Percentiles rank a stretch among this genome's conserved stretches.
Conservation (phyloP, 2,797 vertebrate genomes). For the Mormyrops attenuatus region DNA sequence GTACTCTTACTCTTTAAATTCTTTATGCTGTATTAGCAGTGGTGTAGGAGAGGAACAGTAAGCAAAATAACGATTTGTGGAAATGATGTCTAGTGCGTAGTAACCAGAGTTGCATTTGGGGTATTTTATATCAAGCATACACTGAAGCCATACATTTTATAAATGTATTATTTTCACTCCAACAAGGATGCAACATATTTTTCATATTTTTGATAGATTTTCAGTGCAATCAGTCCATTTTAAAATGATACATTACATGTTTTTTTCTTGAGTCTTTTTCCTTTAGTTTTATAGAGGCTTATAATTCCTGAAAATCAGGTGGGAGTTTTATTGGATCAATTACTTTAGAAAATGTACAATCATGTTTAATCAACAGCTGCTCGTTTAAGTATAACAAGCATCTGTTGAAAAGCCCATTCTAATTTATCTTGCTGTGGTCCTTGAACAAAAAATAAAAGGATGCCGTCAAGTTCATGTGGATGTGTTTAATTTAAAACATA, state of each 20-base stretch:
- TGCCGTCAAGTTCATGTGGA: neutral
- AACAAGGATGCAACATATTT: neutral
- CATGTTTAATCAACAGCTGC: constrained; percentile 5
- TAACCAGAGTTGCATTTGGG: neutral
- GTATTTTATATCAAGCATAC: neutral
- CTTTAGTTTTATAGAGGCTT: neutral
- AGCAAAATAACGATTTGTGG: neutral
- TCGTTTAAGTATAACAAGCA: constrained; percentile 1
- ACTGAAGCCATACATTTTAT: neutral
- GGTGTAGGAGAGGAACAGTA: neutral
- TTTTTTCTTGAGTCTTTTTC: neutral
- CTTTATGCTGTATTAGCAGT: neutral
- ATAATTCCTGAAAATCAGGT: neutral
- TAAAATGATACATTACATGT: neutral
- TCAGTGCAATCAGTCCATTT: neutral
- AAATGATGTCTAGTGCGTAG: neutral
- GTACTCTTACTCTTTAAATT: neutral
- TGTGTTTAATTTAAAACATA: neutral
- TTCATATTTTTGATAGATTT: neutral
- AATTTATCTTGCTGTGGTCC: neutral
- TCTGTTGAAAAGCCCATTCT: neutral
- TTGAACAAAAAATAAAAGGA: neutral
- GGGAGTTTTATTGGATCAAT: neutral
- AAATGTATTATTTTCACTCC: neutral
- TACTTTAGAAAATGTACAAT: constrained; percentile 17